Conservation (phyloP, 2,113 vertebrate species). For the Galemys pyrenaicus region DNA sequence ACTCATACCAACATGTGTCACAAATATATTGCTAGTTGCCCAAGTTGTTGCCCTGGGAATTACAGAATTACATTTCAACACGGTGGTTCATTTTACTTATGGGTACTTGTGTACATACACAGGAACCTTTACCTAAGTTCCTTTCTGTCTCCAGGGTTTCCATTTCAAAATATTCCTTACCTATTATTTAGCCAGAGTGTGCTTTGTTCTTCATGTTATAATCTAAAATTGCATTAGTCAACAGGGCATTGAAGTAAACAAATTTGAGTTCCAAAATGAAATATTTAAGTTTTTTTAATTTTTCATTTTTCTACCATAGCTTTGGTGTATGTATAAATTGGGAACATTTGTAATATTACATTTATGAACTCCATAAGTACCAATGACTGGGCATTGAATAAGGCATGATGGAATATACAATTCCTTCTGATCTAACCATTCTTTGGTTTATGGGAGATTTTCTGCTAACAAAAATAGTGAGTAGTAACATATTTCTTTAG, state of each 20-base stretch:
- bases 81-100: constrained; percentile 47
- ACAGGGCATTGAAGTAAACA: constrained; percentile 22
- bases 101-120: constrained; percentile 6
- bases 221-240: constrained; percentile 49
- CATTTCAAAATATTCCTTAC: constrained; percentile 54
- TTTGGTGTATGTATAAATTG: constrained; percentile 2
- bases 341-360: neutral
- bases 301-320: neutral
- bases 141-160: constrained; percentile 42
- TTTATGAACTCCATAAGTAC: neutral
- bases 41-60: constrained; percentile 46
- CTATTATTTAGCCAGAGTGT: constrained; percentile 1
- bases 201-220: constrained; percentile 7
- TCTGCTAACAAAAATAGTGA: neutral
- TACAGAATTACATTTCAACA: constrained; percentile 47
- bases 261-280: constrained; percentile 55
- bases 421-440: neutral
- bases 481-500: neutral
- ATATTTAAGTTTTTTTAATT: constrained; percentile 46
- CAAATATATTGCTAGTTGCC: constrained; percentile 10
- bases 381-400: neutral
- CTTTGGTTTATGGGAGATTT: neutral
- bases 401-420: neutral
- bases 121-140: constrained; percentile 40
- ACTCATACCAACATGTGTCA: neutral